Percentiles rank a stretch among this genome's conserved stretches.
Evolutionary conservation across 2,797 vertebrate species (phyloP).

Genomic region (Champsocephalus esox): DNA sequence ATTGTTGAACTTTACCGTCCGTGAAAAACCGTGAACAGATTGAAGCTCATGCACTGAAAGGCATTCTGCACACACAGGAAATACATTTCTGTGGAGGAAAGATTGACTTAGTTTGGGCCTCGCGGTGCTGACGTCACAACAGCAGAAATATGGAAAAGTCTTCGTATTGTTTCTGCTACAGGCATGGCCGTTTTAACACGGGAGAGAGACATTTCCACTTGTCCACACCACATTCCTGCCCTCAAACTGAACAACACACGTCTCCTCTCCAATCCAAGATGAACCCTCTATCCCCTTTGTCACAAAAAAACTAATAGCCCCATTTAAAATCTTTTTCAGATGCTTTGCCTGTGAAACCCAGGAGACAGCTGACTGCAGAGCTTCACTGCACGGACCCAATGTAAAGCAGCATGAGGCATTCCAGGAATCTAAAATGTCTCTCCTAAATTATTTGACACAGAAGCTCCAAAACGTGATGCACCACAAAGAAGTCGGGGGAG

Average conservation of each 20-base stretch:
- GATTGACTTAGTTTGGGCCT: conserved; percentile 34
- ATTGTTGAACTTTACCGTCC: background rate
- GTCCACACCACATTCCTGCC: conserved; percentile 75
- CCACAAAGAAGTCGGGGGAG: conserved; percentile 26
- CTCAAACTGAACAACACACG: conserved; percentile 59
- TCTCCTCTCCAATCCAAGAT: conserved; percentile 39
- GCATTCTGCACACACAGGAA: conserved; percentile 16
- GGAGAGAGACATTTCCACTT: conserved; percentile 82
- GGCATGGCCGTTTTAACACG: conserved; percentile 75
- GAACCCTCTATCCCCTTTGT: conserved; percentile 32
- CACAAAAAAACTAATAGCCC: conserved; percentile 19
- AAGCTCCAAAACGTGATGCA: conserved; percentile 67
- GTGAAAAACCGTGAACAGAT: conserved; percentile 1
- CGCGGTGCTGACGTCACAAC: conserved; percentile 50
- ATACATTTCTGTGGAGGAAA: conserved; percentile 27
- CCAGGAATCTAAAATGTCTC: conserved; percentile 64
- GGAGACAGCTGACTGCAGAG: conserved; percentile 49
- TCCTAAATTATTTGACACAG: conserved; percentile 63
- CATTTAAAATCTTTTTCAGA: conserved; percentile 29
- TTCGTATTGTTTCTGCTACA: conserved; percentile 74
- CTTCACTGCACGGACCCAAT: conserved; percentile 39
- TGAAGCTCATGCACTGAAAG: background rate
- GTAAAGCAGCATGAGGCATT: conserved; percentile 57
- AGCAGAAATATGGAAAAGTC: conserved; percentile 77
- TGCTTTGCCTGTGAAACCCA: conserved; percentile 32